Base-by-base conservation (phyloP, 2,113 vertebrate genomes). In the Eudyptes chrysolophus region DNA sequence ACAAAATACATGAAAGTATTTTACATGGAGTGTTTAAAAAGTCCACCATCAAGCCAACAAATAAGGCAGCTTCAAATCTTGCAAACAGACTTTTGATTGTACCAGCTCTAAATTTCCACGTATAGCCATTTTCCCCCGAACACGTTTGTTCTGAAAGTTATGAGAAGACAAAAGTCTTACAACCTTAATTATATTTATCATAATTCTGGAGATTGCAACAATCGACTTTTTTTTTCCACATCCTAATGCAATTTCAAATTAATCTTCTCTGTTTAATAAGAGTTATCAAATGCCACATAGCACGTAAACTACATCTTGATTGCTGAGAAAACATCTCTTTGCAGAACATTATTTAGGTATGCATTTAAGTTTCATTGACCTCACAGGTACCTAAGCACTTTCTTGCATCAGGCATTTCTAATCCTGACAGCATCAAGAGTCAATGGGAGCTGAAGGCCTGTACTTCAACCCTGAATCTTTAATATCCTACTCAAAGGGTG, bases 261-360 rank as follows among this genome's bases (percentile, higher is more conserved):
- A 96, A 95, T 54, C 57, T 76, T 65, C 65, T 69, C 86, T 84
- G 57, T 79, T 95, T 87, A 82, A 72, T 52, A 79, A 30, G 64
- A 89, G 36, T 72, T 91, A 85, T 61, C 66, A 94, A 89, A 94
- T 85, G 78, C 22, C 79, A 86, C 11, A 29, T 8, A 76, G 61
- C 32, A 61, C 46, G n/a, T n/a, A 83, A 96, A 87, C 91, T 46
- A 22, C 57, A 55, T 16, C 64, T 25, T 91, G 70, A 88, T 66
- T 93, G 71, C 81, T 66, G 75, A 93, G 54, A 95, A 89, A 96
- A 90, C 51, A 85, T 36, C 58, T 85, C 84, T 68, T 82, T 77
- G 32, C 46, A 26, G 17, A 93, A 64, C 8, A 15, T 58, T 66
- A 74, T 77, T 77, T 70, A 69, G 49, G 54, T 32, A 91, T 11